Evolutionary conservation across 2,888 invertebrate genomes (phyloP).

Genomic region (Cosmopolites sordidus): DNA sequence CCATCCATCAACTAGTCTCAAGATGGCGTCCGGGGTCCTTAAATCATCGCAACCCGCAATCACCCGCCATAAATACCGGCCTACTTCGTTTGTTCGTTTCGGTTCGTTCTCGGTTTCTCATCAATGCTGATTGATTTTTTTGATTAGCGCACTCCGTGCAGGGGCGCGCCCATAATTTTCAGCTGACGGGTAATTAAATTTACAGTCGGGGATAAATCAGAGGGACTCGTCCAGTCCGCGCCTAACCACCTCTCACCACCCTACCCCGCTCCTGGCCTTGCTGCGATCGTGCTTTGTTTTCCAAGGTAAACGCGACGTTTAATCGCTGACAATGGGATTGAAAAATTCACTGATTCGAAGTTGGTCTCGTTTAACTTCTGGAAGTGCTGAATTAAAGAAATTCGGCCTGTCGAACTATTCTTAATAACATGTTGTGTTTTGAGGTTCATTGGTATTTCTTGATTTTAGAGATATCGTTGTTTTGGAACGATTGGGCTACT

Average conservation of each 20-base stretch:
- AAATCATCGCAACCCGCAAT: conserved; percentile 41
- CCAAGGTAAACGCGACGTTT: not conserved
- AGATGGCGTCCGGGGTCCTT: conserved; percentile 36
- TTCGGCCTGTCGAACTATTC: too few species aligned
- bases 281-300: not conserved
- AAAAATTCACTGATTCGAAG: too few species aligned
- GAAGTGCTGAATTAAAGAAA: too few species aligned
- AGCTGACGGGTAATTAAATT: conserved; percentile 26
- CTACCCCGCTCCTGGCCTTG: not conserved
- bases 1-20: conserved; percentile 36
- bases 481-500: too few species aligned
- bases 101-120: conserved; percentile 24
- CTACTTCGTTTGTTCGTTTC: conserved; percentile 27
- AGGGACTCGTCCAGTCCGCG: not conserved
- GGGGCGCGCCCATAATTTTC: conserved; percentile 26
- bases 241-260: not conserved
- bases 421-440: too few species aligned
- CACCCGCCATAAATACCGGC: conserved; percentile 38
- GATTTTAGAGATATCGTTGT: too few species aligned
- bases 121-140: conserved; percentile 29
- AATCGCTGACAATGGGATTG: too few species aligned
- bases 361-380: too few species aligned
- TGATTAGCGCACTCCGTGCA: conserved; percentile 24
- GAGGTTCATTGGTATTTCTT: too few species aligned
- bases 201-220: conserved; percentile 24